Evolutionary conservation across 1,140 invertebrate species (phyloP), one percentile per base, ranked within the genome.

Genomic region (Sycophaga agraensis): DNA sequence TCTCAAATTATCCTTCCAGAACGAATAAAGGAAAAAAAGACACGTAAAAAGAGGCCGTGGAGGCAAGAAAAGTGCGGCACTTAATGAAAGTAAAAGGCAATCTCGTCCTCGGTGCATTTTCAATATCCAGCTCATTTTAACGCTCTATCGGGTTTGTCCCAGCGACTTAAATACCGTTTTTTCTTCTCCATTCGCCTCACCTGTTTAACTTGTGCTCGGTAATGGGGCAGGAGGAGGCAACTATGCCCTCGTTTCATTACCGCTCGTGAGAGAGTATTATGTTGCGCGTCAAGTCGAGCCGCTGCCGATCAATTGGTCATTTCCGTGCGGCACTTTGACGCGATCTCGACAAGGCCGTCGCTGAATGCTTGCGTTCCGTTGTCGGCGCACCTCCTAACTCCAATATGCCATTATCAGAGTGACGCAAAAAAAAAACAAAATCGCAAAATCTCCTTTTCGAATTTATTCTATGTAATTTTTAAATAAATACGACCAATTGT

Each of bases 161-260:
- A 37, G 12, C 5, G 8, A 24, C 26, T 5, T 34, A 40, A 24
- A 21, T 43, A 43, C 16, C 9, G 35, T 34, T 48, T 48, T 57
- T 57, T 57, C 22, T n/a, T n/a, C n/a, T n/a, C n/a, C n/a, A 14
- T 57, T 57, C 31, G 24, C n/a, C 21, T 45, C 55, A 57, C 55
- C 55, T 57, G 55, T 17, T 57, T 57, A 57, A 57, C 42, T 35
- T 22, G 26, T 14, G 28, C 28, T 12, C 19, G 14, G 42, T 57
- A 57, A 57, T 48, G 42, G 26, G 39, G 40, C 26, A n/a, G n/a
- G n/a, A n/a, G n/a, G 16, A 55, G 42, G 28, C 28, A 35, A 57
- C 55, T 37, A 57, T 21, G 45, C 54, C 43, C 55, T 37, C 31
- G 55, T 37, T 57, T 57, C 55, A 57, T 57, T 57, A 48, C 43